Evolutionary conservation across 1,140 invertebrate genomes (phyloP), one percentile per base, ranked within the genome.

Genomic region (Aphelinus certus): DNA sequence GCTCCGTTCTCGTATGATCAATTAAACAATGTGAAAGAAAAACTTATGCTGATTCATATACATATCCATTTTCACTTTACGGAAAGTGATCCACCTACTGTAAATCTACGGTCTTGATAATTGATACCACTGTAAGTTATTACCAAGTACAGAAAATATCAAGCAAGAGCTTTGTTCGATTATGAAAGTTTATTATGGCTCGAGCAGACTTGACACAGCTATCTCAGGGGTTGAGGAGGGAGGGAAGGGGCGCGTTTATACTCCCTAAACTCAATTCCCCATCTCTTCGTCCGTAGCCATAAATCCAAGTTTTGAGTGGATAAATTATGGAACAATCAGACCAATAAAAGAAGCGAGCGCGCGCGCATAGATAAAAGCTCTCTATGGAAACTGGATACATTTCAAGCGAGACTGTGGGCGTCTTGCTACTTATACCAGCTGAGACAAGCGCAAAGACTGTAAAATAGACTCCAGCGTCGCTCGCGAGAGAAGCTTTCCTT

Each of bases 311-410:
- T 71, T 71, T 55, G 43, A 47, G 51, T 58, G n/a, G 53, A 63
- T 64, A 64, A 64, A 70, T 75, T 75, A 70, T 57, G 26, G 66
- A 75, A 75, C 66, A 75, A 70, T 75, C 60, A 70, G 51, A 46
- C 46, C 70, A 75, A 75, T 63, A 75, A 75, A 75, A 62, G 67
- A 65, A 26, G 48, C 45, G 42, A 1, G 7, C 42, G 47, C 47
- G 3, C 51, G 26, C 42, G 6, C 6, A 42, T 51, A n/a, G 2
- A 48, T 45, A 10, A 47, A 6, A 6, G 48, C 48, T 4, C 10
- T 4, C 2, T 10, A 64, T 7, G 3, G 62, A 42, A 3, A 64
- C 47, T 26, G 26, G 26, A 49, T 66, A 66, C 26, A 26, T 26
- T 45, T 43, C 61, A 43, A 49, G 45, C 55, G 57, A 65, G 62